These are phyloP conservation scores for Bubalus kerabau DNA, from an alignment of 2,113 vertebrate genomes.

Conservation along the genomic window DNA sequence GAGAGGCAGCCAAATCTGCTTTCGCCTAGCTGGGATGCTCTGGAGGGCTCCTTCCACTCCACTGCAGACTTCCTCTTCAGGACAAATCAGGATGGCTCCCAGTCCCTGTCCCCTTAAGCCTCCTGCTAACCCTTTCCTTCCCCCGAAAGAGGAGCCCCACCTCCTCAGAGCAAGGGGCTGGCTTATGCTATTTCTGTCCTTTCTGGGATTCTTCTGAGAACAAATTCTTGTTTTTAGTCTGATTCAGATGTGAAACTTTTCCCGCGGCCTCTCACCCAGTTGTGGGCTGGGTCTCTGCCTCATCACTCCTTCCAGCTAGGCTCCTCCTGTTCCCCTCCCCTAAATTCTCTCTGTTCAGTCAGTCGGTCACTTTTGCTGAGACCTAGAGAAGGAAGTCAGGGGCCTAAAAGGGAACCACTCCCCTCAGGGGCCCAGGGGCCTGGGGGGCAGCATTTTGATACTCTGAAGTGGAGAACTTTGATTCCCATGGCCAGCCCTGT, in stretches of 20 bases:
- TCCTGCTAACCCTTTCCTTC: slow-evolving; percentile 24
- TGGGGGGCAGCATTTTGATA: neutral
- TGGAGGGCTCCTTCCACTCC: neutral
- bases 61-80: neutral
- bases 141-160: slow-evolving; percentile 59
- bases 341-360: neutral
- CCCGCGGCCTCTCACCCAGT: slow-evolving; percentile 61
- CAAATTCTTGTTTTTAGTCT: slow-evolving; percentile 66
- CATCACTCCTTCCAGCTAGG: neutral
- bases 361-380: neutral
- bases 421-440: neutral
- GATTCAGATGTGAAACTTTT: slow-evolving; percentile 71
- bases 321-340: neutral
- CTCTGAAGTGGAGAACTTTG: neutral
- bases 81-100: neutral
- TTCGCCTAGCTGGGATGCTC: neutral
- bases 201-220: slow-evolving; percentile 72
- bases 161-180: slow-evolving; percentile 60
- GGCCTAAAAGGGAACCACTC: neutral
- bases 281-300: slow-evolving; percentile 35
- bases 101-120: neutral
- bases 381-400: slow-evolving; percentile 31
- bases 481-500: slow-evolving; percentile 63
- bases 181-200: slow-evolving; percentile 72
- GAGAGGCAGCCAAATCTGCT: neutral